phyloP scores from a whole-genome alignment of 2,797 vertebrate genomes.

The Halcyon leucocephala region DNA sequence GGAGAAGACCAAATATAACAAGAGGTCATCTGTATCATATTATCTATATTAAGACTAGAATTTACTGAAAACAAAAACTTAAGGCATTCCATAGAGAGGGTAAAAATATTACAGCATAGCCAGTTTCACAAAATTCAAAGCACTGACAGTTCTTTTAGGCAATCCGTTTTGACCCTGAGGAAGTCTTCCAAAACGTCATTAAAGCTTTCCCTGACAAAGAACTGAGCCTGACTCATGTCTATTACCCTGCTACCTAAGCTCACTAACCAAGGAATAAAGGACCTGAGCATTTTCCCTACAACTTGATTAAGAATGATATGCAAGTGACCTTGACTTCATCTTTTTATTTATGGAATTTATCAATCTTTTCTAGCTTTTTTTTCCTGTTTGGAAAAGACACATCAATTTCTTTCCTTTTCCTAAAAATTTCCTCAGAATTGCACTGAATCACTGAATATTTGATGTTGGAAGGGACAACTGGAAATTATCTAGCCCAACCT shows the following conservation, averaged over 20 bases:
- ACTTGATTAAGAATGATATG: not conserved
- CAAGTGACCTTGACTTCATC: not conserved
- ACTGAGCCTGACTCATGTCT: not conserved
- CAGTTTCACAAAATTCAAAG: not conserved
- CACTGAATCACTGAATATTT: not conserved
- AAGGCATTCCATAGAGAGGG: not conserved
- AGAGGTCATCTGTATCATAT: conserved; percentile 3
- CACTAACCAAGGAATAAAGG: not conserved
- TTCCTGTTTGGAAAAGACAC: not conserved
- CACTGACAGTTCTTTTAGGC: not conserved
- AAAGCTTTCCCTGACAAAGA: not conserved
- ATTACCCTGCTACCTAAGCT: not conserved
- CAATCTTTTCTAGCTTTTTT: not conserved
- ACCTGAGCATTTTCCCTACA: not conserved
- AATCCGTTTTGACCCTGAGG: not conserved
- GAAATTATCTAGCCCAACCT: not conserved
- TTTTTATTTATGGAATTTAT: not conserved
- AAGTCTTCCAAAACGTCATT: not conserved
- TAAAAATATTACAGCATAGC: not conserved
- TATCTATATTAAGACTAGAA: conserved; percentile 1
- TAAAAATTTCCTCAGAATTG: not conserved
- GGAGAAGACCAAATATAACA: conserved; percentile 5
- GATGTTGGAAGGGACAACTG: not conserved
- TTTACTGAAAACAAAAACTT: not conserved
- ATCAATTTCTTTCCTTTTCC: not conserved